Evolutionary conservation across 2,113 vertebrate species (phyloP).

Genomic region (Spermophilus dauricus): DNA sequence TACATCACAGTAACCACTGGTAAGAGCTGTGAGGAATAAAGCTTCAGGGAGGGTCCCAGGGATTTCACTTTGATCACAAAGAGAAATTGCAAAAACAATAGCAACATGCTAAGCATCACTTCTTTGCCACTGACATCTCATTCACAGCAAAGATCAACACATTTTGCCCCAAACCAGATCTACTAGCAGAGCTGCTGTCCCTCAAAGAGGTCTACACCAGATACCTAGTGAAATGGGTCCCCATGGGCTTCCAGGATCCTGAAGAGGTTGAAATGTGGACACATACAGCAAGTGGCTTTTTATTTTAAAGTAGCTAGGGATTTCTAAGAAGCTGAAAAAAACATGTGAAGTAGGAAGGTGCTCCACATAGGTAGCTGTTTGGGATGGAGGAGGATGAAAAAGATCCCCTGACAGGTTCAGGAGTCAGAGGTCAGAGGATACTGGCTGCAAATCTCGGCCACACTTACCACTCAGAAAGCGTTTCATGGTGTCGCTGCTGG

Average conservation of each 20-base stretch:
- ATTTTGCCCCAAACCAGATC: background rate
- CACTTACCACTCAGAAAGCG: conserved; percentile 94
- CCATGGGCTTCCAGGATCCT: background rate
- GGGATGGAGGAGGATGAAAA: background rate
- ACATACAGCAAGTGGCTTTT: background rate
- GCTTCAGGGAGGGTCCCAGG: background rate
- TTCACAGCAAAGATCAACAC: conserved; percentile 11
- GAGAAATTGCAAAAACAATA: conserved; percentile 3
- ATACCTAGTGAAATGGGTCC: background rate
- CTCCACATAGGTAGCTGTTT: background rate
- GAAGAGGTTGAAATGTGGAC: background rate
- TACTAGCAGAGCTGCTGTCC: background rate
- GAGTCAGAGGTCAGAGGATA: background rate
- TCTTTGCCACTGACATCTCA: conserved; percentile 14
- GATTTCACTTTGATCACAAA: conserved; percentile 8
- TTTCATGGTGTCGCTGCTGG: conserved; percentile 96
- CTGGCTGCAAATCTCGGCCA: background rate
- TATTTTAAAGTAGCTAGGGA: background rate
- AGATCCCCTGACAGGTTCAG: background rate
- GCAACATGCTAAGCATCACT: background rate
- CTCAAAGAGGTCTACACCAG: background rate
- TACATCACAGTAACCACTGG: background rate
- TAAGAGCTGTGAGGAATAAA: background rate
- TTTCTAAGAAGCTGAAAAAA: background rate
- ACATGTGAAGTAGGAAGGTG: background rate